phyloP scores from a whole-genome alignment of 2,113 vertebrate genomes.

The Tyto alba region DNA sequence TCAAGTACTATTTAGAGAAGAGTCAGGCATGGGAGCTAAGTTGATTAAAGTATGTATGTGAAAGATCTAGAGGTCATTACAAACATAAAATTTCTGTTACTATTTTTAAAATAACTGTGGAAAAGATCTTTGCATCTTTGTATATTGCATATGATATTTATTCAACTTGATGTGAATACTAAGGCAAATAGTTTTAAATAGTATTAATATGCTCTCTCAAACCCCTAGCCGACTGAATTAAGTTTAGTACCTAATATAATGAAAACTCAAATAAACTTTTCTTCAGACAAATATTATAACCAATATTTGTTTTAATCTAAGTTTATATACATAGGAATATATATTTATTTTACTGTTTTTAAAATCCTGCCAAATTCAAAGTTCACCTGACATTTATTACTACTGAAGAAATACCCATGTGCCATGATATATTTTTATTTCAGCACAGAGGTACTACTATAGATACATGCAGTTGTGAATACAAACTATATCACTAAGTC shows the following conservation, averaged over 20 bases:
- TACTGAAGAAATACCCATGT: background rate
- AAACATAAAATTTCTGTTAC: background rate
- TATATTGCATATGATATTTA: background rate
- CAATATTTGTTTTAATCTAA: background rate
- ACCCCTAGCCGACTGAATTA: background rate
- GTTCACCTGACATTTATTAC: background rate
- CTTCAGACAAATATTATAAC: background rate
- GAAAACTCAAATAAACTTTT: background rate
- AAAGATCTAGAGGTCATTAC: background rate
- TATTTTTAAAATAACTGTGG: background rate
- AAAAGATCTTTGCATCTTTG: background rate
- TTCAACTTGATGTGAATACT: background rate
- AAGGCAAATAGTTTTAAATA: background rate
- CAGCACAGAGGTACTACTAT: background rate
- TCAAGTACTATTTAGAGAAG: background rate
- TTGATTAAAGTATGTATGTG: background rate
- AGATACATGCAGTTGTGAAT: background rate
- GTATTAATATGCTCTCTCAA: background rate
- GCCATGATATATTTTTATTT: background rate
- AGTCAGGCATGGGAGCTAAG: background rate
- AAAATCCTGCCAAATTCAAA: background rate
- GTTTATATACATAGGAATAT: fast-evolving
- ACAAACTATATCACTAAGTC: background rate
- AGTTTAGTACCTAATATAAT: background rate
- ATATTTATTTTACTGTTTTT: background rate